Conservation (phyloP, 2,113 vertebrate species). For the Cochlearius cochlearius region DNA sequence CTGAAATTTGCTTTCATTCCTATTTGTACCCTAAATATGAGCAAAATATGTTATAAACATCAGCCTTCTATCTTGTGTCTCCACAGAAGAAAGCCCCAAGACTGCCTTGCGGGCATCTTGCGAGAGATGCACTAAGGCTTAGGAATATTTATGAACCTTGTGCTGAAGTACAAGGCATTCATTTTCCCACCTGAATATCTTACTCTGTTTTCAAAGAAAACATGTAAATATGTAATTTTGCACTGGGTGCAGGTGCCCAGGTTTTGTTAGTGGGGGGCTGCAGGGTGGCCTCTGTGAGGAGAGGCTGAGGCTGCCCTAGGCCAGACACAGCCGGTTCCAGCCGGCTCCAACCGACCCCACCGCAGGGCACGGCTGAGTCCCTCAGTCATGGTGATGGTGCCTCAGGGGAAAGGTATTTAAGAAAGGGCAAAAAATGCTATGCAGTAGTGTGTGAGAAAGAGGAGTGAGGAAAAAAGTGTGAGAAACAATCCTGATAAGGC, state of each 20-base stretch:
- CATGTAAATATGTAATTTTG: fast-evolving
- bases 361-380: fast-evolving
- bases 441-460: neutral
- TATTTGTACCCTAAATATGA: neutral
- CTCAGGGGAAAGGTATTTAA: fast-evolving
- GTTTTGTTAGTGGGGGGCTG: fast-evolving
- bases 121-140: neutral
- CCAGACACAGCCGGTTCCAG: fast-evolving
- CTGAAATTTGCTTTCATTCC: neutral
- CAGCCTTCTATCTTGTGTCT: neutral
- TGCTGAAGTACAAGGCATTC: neutral
- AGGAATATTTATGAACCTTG: neutral
- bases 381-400: fast-evolving
- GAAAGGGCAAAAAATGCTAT: neutral
- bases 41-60: neutral
- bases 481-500: neutral
- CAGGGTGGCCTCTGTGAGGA: fast-evolving
- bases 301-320: fast-evolving
- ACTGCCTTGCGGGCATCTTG: neutral
- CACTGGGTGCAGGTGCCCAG: neutral
- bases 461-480: neutral
- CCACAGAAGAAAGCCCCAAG: neutral
- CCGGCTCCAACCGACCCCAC: fast-evolving
- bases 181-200: neutral
- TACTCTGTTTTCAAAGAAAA: neutral